These are phyloP conservation scores for Ceratothoa steindachneri DNA, from an alignment of 2,888 invertebrate genomes.

Conservation along the genomic window DNA sequence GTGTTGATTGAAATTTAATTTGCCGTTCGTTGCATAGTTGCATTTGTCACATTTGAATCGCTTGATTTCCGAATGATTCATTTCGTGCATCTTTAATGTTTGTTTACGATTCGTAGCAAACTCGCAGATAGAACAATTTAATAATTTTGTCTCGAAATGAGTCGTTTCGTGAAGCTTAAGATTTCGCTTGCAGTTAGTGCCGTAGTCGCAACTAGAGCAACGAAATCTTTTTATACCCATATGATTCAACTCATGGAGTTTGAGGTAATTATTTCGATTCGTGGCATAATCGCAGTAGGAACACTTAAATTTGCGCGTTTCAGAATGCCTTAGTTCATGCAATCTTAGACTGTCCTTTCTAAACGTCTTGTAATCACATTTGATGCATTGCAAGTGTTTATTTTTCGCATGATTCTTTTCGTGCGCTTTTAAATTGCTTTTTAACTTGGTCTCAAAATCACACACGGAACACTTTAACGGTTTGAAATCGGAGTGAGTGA, in stretches of 20 bases:
- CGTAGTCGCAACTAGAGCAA: background rate
- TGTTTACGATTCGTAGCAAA: background rate
- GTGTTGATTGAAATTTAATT: background rate
- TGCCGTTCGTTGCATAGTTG: background rate
- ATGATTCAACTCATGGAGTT: background rate
- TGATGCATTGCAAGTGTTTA: background rate
- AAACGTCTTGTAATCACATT: background rate
- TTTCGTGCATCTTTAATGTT: background rate
- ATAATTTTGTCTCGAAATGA: background rate
- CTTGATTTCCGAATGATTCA: background rate
- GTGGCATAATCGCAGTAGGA: background rate
- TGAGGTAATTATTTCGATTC: background rate
- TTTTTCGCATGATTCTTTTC: background rate
- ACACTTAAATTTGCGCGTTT: constrained; percentile 1
- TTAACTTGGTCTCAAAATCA: background rate
- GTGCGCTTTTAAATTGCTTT: background rate
- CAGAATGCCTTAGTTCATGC: background rate
- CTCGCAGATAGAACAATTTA: background rate
- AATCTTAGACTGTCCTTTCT: constrained; percentile 1
- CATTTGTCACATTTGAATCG: constrained; percentile 1
- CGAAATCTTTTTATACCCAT: background rate
- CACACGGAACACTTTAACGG: background rate
- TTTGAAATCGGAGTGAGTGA: background rate
- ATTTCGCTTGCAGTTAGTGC: background rate
- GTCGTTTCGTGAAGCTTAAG: background rate